Conservation (phyloP, 2,888 invertebrate species). For the Xestoiulus laeticollis region DNA sequence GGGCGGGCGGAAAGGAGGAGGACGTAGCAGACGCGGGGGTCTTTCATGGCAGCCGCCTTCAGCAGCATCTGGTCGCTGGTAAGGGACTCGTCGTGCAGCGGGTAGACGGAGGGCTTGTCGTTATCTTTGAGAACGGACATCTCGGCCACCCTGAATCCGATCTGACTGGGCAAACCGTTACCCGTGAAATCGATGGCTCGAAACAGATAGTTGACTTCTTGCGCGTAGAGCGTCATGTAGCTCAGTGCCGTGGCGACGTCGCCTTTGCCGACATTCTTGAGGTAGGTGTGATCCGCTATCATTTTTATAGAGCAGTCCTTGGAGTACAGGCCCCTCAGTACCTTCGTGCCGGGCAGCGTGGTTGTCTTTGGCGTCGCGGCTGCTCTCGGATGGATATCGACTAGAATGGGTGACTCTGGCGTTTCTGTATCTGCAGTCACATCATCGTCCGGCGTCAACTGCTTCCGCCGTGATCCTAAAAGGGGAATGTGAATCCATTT, state of each 20-base stretch:
- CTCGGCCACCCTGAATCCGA: not conserved
- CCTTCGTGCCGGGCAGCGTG: not conserved
- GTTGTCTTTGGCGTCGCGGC: not conserved
- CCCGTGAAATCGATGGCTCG: not conserved
- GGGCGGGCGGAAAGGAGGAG: not conserved
- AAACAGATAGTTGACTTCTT: not conserved
- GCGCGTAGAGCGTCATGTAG: not conserved
- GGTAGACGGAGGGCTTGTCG: not conserved
- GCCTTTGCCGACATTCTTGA: not conserved
- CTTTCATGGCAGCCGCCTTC: not conserved
- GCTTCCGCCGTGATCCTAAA: too few species aligned
- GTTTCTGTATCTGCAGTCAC: too few species aligned
- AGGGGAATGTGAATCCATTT: too few species aligned
- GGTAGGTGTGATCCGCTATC: not conserved
- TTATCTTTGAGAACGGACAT: not conserved
- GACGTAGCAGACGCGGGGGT: not conserved
- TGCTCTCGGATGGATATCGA: not conserved
- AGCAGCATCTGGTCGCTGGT: not conserved
- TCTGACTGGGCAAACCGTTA: not conserved
- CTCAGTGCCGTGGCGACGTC: not conserved
- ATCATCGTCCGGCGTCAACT: too few species aligned
- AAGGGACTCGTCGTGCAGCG: not conserved
- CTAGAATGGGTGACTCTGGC: not conserved
- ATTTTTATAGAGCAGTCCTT: not conserved
- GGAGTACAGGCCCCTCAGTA: not conserved